Percentiles rank a stretch among this genome's conserved stretches.
Evolutionary conservation across 37 sponge, comb jelly and placozoan species (phyloP).

Genomic region (Halisarca cf. caerulea): DNA sequence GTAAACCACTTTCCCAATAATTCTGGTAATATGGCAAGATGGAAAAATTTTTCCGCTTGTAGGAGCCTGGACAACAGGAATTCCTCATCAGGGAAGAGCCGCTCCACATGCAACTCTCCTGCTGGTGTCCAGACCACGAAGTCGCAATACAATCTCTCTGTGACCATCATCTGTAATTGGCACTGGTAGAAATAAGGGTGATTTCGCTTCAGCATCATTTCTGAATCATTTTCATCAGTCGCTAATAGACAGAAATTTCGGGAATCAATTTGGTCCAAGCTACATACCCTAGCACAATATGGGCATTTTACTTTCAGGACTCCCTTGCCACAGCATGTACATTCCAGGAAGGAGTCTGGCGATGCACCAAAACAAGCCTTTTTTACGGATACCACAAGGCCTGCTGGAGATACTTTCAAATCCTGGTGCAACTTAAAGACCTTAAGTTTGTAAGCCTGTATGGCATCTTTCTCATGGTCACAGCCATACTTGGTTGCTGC

Average conservation of each 20-base stretch:
- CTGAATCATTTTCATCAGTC: not conserved
- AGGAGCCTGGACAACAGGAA: not conserved
- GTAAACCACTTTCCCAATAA: constrained; percentile 12
- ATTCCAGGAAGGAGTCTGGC: constrained; percentile 24
- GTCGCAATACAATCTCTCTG: constrained; percentile 7
- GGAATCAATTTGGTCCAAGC: not conserved
- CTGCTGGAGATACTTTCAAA: not conserved
- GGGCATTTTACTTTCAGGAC: constrained; percentile 20
- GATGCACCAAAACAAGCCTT: not conserved
- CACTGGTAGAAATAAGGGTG: constrained; percentile 17
- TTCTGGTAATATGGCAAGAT: constrained; percentile 12
- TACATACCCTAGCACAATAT: not conserved
- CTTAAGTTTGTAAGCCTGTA: constrained; percentile 25
- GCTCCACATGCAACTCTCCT: constrained; percentile 7
- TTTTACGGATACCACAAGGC: not conserved
- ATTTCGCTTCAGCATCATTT: not conserved
- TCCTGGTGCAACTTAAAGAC: not conserved
- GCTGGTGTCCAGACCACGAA: constrained; percentile 16
- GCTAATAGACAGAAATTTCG: constrained; percentile 5
- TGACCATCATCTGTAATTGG: constrained; percentile 17
- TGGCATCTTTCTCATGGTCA: constrained; percentile 38
- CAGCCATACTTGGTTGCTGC: constrained; percentile 35
- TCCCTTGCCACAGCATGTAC: constrained; percentile 17
- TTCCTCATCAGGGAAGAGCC: not conserved
- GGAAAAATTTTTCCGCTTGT: not conserved